Base-by-base conservation (phyloP, 2,113 vertebrate genomes). In the Cyrtonyx montezumae region DNA sequence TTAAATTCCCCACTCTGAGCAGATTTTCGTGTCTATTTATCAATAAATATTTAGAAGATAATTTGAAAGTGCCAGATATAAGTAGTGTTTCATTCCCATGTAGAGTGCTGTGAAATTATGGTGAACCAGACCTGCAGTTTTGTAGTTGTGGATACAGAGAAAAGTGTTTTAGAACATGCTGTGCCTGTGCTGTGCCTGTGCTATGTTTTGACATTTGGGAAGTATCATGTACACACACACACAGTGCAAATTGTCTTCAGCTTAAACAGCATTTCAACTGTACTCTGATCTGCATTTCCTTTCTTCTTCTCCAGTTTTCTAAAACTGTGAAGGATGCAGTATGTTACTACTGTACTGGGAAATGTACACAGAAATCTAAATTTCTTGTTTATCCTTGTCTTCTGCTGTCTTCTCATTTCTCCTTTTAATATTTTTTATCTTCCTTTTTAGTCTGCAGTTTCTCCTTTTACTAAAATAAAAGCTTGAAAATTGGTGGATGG, bases 341-440 rank as follows among this genome's bases (percentile, higher is more conserved):
- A 16, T 3, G 0, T 62, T 78, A 28, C 18, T 59, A n/a, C n/a
- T n/a, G n/a, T n/a, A n/a, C n/a, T n/a, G n/a, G n/a, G n/a, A n/a
- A n/a, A n/a, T n/a, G 53, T 13, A n/a, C 30, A 26, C 4, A 30
- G 7, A 73, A 20, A 73, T 66, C 40, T 66, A 0, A 49, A 20
- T 87, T 79, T 90, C 48, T 70, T 69, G 36, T 43, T 91, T 81
- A 84, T 94, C 75, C 23, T 9, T 66, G 25, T 43, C 37, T 84
- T 90, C 34, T 84, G 17, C 14, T 12, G 25, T 79, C 42, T 77
- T 91, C 14, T 62, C 14, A 20, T 69, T 96, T 92, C 68, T 73
- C 13, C 58, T 91, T 95, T 90, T 79, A 69, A 9, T 90, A 58
- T 68, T 81, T 91, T 34, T 78, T 78, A 28, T 13, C 89, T 92